phyloP scores from a whole-genome alignment of 2,113 vertebrate genomes.

The Pholis gunnellus region DNA sequence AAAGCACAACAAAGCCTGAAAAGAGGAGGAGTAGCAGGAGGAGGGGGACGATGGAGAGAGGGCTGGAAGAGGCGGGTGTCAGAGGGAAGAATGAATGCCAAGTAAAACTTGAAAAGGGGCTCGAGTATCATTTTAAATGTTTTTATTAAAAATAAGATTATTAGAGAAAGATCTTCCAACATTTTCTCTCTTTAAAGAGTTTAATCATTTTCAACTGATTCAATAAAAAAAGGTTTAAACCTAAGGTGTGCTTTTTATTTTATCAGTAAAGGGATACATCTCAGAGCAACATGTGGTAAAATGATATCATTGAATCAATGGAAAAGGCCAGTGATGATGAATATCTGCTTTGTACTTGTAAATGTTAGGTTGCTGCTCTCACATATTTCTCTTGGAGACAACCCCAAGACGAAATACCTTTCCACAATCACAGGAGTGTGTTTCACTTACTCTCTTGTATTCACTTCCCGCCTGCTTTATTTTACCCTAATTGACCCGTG shows the following conservation, averaged over 20 bases:
- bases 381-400: slow-evolving; percentile 31
- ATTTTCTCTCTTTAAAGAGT: not conserved
- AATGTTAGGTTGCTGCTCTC: slow-evolving; percentile 12
- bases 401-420: slow-evolving; percentile 24
- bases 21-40: slow-evolving; percentile 58
- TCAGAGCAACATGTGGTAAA: not conserved
- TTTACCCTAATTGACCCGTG: slow-evolving; percentile 50
- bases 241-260: slow-evolving; percentile 1
- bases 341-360: slow-evolving; percentile 12
- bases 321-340: slow-evolving; percentile 15
- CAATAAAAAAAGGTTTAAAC: slow-evolving; percentile 13
- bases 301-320: slow-evolving; percentile 1
- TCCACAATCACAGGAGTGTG: slow-evolving; percentile 3
- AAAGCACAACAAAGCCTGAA: slow-evolving; percentile 71
- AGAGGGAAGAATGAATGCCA: slow-evolving; percentile 64
- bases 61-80: slow-evolving; percentile 64
- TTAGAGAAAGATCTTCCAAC: slow-evolving; percentile 3
- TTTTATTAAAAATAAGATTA: slow-evolving; percentile 21
- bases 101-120: slow-evolving; percentile 69
- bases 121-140: slow-evolving; percentile 46
- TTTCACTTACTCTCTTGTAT: slow-evolving; percentile 50
- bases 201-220: not conserved
- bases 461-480: slow-evolving; percentile 52
- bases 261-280: not conserved
- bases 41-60: slow-evolving; percentile 47